Conservation (phyloP, 2,113 vertebrate genomes). For the Plecotus auritus region DNA sequence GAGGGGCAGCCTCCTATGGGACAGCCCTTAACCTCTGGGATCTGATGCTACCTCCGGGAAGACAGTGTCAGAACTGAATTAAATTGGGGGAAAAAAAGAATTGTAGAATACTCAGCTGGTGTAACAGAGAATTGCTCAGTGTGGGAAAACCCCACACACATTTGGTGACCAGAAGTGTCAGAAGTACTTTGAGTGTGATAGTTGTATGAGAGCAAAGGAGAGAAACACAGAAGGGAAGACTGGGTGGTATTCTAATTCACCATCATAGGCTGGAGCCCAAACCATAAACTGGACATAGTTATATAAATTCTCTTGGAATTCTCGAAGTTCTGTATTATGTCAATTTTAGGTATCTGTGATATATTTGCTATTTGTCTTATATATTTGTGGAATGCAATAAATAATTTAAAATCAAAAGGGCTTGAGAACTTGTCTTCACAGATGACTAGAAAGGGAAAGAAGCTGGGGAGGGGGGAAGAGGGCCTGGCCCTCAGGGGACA, state of each 20-base stretch:
- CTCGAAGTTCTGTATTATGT: background rate
- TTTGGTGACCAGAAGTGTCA: background rate
- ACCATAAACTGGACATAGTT: background rate
- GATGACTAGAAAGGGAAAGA: background rate
- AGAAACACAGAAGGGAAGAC: background rate
- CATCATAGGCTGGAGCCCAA: background rate
- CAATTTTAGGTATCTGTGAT: background rate
- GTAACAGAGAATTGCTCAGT: background rate
- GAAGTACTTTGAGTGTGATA: background rate
- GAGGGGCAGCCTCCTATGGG: background rate
- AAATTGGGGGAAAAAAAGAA: too few species aligned
- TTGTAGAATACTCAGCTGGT: background rate
- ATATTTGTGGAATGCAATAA: background rate
- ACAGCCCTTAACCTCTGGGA: background rate
- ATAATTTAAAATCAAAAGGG: background rate
- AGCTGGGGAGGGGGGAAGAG: fast-evolving
- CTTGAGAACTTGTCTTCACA: background rate
- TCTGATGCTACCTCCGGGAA: background rate
- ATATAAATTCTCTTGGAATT: background rate
- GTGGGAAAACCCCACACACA: background rate
- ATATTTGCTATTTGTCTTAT: background rate
- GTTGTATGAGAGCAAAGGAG: background rate
- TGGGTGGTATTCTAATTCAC: background rate
- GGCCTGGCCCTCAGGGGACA: background rate
- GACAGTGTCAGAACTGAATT: background rate